phyloP scores from a whole-genome alignment of 2,888 invertebrate genomes.

The Yponomeuta cagnagella region DNA sequence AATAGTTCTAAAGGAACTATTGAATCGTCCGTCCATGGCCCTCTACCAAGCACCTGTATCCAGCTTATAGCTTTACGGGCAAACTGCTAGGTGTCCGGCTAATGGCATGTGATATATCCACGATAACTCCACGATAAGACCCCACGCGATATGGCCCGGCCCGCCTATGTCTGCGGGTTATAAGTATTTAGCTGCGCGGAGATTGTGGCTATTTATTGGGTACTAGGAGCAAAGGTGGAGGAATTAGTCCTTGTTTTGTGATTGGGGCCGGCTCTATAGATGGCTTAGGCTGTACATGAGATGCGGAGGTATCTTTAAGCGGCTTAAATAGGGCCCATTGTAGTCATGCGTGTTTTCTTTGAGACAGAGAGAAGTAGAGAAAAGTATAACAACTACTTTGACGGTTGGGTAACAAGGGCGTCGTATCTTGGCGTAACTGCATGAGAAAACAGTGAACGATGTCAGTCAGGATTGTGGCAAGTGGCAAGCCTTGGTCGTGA shows the following conservation, averaged over 20 bases:
- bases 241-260: background rate
- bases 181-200: background rate
- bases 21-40: background rate
- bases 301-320: background rate
- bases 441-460: too few species aligned
- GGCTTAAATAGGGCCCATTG: too few species aligned
- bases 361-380: too few species aligned
- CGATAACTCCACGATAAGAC: slow-evolving; percentile 31
- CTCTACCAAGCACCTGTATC: background rate
- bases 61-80: slow-evolving; percentile 6
- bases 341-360: too few species aligned
- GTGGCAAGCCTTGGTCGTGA: too few species aligned
- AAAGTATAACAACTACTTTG: too few species aligned
- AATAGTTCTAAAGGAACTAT: too few species aligned
- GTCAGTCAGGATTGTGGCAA: too few species aligned
- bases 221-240: background rate
- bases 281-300: background rate
- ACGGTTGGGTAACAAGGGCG: too few species aligned
- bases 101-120: slow-evolving; percentile 30
- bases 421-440: too few species aligned
- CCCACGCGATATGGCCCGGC: slow-evolving; percentile 21
- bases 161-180: background rate
- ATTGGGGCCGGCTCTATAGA: background rate
- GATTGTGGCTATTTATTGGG: background rate
- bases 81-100: slow-evolving; percentile 13